Conservation (phyloP, 2,797 vertebrate genomes). For the Dendrocincla fuliginosa region DNA sequence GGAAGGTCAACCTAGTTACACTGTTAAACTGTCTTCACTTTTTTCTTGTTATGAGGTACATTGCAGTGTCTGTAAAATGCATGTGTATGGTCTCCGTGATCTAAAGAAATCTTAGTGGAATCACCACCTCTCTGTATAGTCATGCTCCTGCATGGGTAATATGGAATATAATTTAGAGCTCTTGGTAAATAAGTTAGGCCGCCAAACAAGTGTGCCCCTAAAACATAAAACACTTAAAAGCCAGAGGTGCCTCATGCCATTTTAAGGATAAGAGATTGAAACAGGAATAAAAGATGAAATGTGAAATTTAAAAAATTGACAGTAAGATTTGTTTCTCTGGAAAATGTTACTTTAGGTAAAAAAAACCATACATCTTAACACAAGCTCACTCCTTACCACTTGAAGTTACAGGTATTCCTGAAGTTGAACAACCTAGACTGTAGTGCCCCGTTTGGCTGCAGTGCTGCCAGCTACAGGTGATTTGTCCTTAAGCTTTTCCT, state of each 20-base stretch:
- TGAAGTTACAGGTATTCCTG: background rate
- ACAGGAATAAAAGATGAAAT: background rate
- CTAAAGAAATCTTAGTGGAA: background rate
- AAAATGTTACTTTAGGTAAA: background rate
- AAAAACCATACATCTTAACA: background rate
- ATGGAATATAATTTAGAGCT: background rate
- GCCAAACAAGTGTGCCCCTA: background rate
- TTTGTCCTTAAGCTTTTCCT: background rate
- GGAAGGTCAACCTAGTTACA: background rate
- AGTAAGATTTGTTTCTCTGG: background rate
- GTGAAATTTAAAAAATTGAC: background rate
- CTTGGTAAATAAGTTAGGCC: background rate
- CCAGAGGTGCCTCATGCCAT: background rate
- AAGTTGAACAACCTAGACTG: background rate
- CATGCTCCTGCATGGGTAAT: background rate
- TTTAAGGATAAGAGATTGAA: background rate
- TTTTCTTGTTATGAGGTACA: background rate
- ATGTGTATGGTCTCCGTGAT: background rate
- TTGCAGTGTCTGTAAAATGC: background rate
- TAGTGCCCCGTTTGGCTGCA: background rate
- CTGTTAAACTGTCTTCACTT: background rate
- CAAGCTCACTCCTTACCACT: background rate
- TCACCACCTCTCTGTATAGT: background rate
- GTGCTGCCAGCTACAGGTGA: background rate
- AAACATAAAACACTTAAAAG: background rate